Percentiles rank a stretch among this genome's conserved stretches.
phyloP scores from a whole-genome alignment of 2,797 vertebrate species.

The Anguilla megastoma region DNA sequence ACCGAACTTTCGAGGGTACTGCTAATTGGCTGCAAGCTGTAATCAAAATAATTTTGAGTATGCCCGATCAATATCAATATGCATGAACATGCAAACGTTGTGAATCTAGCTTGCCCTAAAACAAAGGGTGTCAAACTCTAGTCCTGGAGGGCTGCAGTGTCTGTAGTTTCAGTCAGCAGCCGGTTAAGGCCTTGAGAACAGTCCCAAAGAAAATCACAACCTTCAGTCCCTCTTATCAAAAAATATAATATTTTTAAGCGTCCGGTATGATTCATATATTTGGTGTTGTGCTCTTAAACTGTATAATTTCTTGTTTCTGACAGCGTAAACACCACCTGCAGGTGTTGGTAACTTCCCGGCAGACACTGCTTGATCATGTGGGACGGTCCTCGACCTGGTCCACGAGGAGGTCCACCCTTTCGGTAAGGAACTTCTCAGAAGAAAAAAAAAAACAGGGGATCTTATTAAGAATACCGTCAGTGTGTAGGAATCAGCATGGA shows the following conservation, averaged over 20 bases:
- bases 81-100: too few relatives aligned
- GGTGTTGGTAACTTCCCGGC: conserved; percentile 22
- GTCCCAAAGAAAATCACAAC: neutral
- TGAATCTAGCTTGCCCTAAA: neutral
- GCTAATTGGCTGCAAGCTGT: too few relatives aligned
- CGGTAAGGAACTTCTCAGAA: conserved; percentile 63
- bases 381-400: conserved; percentile 74
- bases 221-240: neutral
- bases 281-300: neutral
- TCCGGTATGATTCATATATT: neutral
- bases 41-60: too few relatives aligned
- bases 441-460: neutral
- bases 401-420: conserved; percentile 72
- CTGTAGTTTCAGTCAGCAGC: neutral
- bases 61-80: too few relatives aligned
- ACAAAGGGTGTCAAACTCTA: neutral
- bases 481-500: neutral
- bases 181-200: neutral
- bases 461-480: neutral
- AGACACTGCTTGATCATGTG: conserved; percentile 64
- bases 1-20: too few relatives aligned
- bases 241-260: neutral
- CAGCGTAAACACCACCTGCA: neutral
- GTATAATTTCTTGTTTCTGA: neutral
- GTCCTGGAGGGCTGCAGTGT: neutral